Evolutionary conservation across 2,888 invertebrate species (phyloP).

Genomic region (Orchestes rusci): DNA sequence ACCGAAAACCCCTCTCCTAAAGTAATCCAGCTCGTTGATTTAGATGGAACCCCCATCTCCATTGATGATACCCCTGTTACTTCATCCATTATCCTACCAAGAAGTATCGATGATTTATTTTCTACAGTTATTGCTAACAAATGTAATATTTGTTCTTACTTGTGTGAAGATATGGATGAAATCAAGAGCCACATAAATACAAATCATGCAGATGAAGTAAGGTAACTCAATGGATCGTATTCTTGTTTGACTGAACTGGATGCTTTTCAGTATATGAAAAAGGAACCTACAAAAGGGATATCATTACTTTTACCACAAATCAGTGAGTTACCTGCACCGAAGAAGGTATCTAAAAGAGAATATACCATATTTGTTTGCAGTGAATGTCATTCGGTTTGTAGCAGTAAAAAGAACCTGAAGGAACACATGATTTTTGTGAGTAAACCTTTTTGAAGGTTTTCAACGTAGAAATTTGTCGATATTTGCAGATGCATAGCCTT

Average conservation of each 20-base stretch:
- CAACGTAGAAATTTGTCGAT: no score
- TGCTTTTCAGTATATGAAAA: constrained; percentile 13
- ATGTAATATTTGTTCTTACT: constrained; percentile 39
- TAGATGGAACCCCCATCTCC: constrained; percentile 31
- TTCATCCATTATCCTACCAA: no score
- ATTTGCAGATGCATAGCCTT: no score
- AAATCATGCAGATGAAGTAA: constrained; percentile 31
- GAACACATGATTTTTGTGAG: constrained; percentile 52
- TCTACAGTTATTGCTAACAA: constrained; percentile 37
- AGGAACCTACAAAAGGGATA: constrained; percentile 3
- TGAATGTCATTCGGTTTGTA: constrained; percentile 46
- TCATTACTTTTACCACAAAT: constrained; percentile 5
- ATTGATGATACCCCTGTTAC: constrained; percentile 25
- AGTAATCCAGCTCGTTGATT: constrained; percentile 33
- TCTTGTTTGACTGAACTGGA: no score
- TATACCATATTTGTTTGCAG: constrained; percentile 45
- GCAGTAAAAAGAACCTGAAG: constrained; percentile 45
- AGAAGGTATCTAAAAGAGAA: constrained; percentile 25
- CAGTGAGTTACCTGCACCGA: constrained; percentile 15
- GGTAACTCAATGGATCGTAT: constrained; percentile 8
- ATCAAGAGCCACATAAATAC: constrained; percentile 36
- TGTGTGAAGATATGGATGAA: constrained; percentile 35
- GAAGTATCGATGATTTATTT: constrained; percentile 30
- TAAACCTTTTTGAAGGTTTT: no score
- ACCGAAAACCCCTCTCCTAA: no score